Conservation (phyloP, 2,797 vertebrate species). For the Tangara arthus region DNA sequence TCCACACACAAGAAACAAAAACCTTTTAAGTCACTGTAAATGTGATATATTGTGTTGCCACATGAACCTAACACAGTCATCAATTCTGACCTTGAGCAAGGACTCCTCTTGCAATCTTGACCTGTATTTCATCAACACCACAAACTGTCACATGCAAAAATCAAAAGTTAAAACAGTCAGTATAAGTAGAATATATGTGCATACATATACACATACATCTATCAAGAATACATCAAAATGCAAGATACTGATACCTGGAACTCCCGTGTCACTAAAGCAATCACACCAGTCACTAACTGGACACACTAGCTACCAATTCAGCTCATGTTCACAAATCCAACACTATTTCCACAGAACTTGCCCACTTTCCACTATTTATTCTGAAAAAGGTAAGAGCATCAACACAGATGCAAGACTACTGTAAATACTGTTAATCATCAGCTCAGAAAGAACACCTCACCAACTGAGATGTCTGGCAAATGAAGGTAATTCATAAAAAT, state of each 20-base stretch:
- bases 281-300: neutral
- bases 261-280: neutral
- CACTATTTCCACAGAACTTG: neutral
- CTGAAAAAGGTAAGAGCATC: neutral
- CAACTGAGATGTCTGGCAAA: neutral
- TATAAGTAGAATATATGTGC: neutral
- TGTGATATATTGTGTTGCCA: neutral
- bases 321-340: neutral
- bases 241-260: neutral
- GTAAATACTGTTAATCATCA: neutral
- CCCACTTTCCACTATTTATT: neutral
- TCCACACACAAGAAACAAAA: neutral
- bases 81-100: neutral
- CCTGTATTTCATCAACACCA: neutral
- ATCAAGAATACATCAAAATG: neutral
- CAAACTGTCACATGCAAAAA: neutral
- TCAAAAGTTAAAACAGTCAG: neutral
- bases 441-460: neutral
- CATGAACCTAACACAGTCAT: neutral
- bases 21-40: neutral
- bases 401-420: neutral
- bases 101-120: neutral
- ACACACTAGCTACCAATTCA: neutral
- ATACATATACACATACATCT: fast-evolving
- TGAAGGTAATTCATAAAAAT: neutral